phyloP scores from a whole-genome alignment of 2,797 vertebrate genomes.

The Orestias chungarensis region DNA sequence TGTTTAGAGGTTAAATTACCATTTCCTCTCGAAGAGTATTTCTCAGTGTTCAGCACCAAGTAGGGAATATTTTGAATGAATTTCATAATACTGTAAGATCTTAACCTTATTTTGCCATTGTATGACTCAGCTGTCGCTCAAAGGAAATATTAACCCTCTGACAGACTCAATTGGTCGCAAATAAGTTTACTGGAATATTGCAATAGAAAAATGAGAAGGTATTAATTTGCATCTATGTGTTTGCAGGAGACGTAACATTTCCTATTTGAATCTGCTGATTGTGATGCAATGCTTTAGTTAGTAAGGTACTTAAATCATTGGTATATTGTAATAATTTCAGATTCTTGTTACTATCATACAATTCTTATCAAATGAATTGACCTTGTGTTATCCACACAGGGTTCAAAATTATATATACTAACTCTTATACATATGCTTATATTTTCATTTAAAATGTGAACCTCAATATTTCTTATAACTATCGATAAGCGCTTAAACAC shows the following conservation, averaged over 20 bases:
- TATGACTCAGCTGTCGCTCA: neutral
- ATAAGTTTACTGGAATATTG: neutral
- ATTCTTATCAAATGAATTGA: neutral
- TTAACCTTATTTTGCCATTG: neutral
- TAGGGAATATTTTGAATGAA: neutral
- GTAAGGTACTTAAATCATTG: neutral
- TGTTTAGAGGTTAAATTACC: neutral
- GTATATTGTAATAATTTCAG: neutral
- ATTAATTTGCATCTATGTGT: neutral
- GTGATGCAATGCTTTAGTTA: neutral
- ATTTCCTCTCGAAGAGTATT: neutral
- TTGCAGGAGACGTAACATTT: neutral
- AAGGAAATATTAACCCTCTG: neutral
- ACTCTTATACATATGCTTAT: neutral
- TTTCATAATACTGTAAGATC: neutral
- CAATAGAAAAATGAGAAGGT: neutral
- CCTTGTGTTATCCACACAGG: neutral
- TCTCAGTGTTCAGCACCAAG: neutral
- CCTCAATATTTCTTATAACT: neutral
- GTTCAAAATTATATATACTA: neutral
- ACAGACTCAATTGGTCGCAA: neutral
- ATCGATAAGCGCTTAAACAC: no score
- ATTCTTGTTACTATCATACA: neutral
- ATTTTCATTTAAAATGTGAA: neutral
- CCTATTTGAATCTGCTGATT: neutral